Conservation (phyloP, 2,113 vertebrate species). For the Calcarius ornatus region DNA sequence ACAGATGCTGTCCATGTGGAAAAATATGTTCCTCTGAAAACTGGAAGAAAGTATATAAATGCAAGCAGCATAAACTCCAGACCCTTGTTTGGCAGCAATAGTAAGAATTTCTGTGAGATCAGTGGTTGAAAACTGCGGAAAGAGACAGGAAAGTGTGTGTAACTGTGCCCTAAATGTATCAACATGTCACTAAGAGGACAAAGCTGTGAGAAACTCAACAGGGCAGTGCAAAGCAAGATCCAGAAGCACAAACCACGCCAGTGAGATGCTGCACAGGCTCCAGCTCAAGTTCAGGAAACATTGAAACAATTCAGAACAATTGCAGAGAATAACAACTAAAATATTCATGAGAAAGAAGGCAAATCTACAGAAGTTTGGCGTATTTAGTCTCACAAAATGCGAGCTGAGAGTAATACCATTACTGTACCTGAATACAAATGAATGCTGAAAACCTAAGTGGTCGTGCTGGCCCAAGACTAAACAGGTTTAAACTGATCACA, state of each 20-base stretch:
- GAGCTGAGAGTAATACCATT: neutral
- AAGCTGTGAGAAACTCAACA: neutral
- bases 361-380: neutral
- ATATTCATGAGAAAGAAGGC: neutral
- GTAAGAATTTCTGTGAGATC: neutral
- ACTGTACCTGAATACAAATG: neutral
- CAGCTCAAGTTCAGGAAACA: neutral
- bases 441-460: neutral
- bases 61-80: neutral
- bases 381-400: neutral
- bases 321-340: neutral
- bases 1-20: fast-evolving
- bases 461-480: neutral
- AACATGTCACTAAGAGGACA: neutral
- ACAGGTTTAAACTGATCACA: neutral
- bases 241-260: neutral
- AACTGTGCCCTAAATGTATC: neutral
- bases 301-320: neutral
- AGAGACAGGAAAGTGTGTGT: neutral
- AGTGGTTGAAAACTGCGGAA: neutral
- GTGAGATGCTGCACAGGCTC: neutral
- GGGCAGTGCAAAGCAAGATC: neutral
- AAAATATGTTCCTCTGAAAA: neutral
- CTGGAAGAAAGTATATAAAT: neutral
- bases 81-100: neutral